A percentile compares a stretch with the other conserved stretches of the same genome.
phyloP scores from a whole-genome alignment of 2,113 vertebrate genomes.

The Equus quagga region DNA sequence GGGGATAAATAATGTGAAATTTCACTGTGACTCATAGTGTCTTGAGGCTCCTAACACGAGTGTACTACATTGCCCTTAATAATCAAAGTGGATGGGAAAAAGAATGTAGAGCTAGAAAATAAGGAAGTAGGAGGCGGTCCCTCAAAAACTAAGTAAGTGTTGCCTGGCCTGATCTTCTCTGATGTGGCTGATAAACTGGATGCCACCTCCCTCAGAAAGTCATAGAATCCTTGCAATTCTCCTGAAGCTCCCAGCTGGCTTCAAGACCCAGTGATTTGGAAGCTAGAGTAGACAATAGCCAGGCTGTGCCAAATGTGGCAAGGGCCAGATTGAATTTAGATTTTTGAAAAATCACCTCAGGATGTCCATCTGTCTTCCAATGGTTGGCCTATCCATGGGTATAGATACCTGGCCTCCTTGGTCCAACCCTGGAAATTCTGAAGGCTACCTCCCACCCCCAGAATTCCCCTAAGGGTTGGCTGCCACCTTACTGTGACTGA shows the following conservation, averaged over 20 bases:
- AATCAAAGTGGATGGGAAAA: not conserved
- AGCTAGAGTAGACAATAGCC: not conserved
- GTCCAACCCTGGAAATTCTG: not conserved
- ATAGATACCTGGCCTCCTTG: not conserved
- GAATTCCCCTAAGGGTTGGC: not conserved
- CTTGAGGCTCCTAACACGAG: not conserved
- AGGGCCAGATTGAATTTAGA: not conserved
- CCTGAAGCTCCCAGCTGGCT: not conserved
- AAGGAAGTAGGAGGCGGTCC: not conserved
- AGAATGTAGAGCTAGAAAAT: not conserved
- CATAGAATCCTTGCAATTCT: not conserved
- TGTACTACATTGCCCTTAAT: not conserved
- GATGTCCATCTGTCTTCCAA: not conserved
- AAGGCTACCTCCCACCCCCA: not conserved
- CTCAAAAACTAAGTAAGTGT: not conserved
- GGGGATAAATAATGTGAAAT: not conserved
- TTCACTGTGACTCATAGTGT: not conserved
- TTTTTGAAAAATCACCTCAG: not conserved
- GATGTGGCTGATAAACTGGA: not conserved
- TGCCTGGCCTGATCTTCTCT: not conserved
- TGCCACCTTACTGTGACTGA: not conserved
- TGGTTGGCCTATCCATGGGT: not conserved
- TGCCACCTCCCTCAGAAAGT: accelerated
- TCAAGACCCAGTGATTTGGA: not conserved
- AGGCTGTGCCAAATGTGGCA: not conserved